Evolutionary conservation across 1,140 invertebrate genomes (phyloP), one percentile per base, ranked within the genome.

Genomic region (Papilio dardanus): DNA sequence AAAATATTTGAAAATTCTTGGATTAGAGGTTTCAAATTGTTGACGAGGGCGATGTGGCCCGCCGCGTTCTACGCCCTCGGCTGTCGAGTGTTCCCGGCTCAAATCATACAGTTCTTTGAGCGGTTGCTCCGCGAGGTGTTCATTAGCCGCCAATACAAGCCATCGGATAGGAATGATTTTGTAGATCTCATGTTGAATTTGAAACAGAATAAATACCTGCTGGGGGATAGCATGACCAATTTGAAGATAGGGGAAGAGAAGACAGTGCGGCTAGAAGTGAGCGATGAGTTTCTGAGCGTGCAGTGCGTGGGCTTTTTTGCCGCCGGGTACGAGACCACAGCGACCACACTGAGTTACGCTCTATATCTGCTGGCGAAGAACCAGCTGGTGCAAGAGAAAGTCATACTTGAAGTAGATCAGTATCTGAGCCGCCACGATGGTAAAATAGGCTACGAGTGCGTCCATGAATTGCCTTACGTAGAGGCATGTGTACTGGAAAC

Each of bases 261-360:
- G 31, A 69, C 5, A 7, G 50, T 78, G 2, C 73, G 50, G 14
- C 31, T 85, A 0, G 75, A 79, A 50, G 74, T 80, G 0, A 46
- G 74, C 19, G 77, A 83, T n/a, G 80, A 80, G 2, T 16, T 81
- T 7, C 31, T 85, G 5, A 50, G 69, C 31, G 71, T 75, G n/a
- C 78, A 83, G 30, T 80, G 79, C 71, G 24, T 79, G 10, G 30
- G 77, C 10, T 67, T 85, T 31, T 85, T 85, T 37, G 71, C 76
- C 8, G 80, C 79, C 24, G 83, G 83, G 2, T 85, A 74, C 62
- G 81, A 85, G 68, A 85, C 83, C 8, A 79, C 83, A 3, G 65
- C 83, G 0, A 68, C 69, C 4, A 78, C 79, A 2, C 30, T 80
- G 8, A 76, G 68, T 14, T 83, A 77, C 65, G 77, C 81, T n/a